Evolutionary conservation across 2,113 vertebrate genomes (phyloP), one percentile per base, ranked within the genome.

Genomic region (Cyanoderma ruficeps): DNA sequence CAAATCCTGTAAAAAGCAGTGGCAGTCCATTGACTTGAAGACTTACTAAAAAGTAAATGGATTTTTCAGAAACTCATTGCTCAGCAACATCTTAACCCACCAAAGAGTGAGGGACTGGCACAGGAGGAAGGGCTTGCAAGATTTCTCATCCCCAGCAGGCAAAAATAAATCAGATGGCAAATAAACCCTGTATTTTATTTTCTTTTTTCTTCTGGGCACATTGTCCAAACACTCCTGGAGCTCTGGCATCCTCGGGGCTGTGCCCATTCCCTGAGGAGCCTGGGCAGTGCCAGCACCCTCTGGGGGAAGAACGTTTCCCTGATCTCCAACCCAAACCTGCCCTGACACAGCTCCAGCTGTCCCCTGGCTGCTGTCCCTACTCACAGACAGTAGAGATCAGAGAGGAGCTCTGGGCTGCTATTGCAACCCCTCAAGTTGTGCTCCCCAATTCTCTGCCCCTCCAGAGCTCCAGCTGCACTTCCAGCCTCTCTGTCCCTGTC

Each of bases 181-280:
- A 75, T n/a, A 79, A 74, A 52, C 4, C 1, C 2, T 1, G 0
- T 31, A 5, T 6, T 30, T 31, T 41, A 2, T 1, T 72, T 59
- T 18, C 15, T 18, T 10, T 60, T 44, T 35, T 6, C 4, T 80
- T 70, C 24, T 37, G 37, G 55, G 31, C 10, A 77, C 15, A 22
- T n/a, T 86, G 17, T 42, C 52, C 71, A 59, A 76, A 31, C 0
- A 0, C 44, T 33, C 55, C 63, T 28, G 72, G 55, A 69, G 46
- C 72, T 60, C 22, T 86, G 52, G 82, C 50, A 85, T 42, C 42
- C 42, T n/a, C 1, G 0, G 24, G 70, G 44, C 30, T 0, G 25
- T 44, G 53, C 25, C 52, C 31, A 31, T 86, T 50, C 83, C 83
- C 37, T 67, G 69, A 50, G 39, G 18, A 74, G 41, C 59, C 49